Evolutionary conservation across 2,888 invertebrate genomes (phyloP), one percentile per base, ranked within the genome.

Genomic region (Hirtodrosophila histrioides): DNA sequence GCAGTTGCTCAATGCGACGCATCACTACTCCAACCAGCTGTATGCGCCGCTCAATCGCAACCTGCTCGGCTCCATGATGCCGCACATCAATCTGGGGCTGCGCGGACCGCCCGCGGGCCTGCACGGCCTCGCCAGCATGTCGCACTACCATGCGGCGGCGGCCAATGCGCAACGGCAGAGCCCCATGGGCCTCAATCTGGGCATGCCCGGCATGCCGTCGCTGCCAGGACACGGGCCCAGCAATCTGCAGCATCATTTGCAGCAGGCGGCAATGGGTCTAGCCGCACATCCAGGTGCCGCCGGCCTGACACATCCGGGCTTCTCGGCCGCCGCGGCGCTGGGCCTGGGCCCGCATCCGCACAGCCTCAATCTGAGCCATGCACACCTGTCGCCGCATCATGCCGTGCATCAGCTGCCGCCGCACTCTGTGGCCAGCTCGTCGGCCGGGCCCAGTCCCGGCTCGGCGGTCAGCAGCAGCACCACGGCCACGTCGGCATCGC

Each of bases 81-180:
- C 91, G 2, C 91, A 91, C 61, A 85, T 92, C 31, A 89, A 88
- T 50, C 74, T 91, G 27, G 88, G 90, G 2, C 72, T 91, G 36
- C 89, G 92, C 3, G 91, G 89, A 1, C 90, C 91, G 0, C 90
- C 91, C 2, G 78, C 75, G 0, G 86, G 90, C 0, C 67, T 91
- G 4, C 92, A 92, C 62, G 86, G 89, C 0, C 73, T 92, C 6
- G 87, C 92, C 0, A 78, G 90, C 0, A 89, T 91, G 75, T 91
- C 91, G 33, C 91, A 91, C 50, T 92, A 92, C 53, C 92, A 92
- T 72, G 85, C 90, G 39, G 85, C 91, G 39, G 85, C 90, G 31
- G 85, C 90, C 31, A 86, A 90, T 46, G 89, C 86, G 39, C 92
- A 92, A 70, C 89, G 92, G 3, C 92, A 91, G 73, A 91, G 91